These are phyloP conservation scores for Atta cephalotes DNA, from an alignment of 1,140 invertebrate species.

Conservation along the genomic window DNA sequence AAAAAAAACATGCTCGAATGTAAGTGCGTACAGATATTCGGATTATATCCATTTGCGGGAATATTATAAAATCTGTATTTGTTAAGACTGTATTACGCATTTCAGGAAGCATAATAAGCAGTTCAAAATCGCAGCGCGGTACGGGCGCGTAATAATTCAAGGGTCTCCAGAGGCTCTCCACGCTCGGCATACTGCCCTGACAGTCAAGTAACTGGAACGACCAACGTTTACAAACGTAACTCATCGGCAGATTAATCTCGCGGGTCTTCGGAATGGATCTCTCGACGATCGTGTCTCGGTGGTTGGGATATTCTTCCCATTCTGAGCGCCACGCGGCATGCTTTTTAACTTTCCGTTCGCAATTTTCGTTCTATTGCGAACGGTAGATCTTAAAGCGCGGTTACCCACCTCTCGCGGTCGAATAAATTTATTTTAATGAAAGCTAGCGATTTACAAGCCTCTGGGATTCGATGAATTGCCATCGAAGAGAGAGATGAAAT, in stretches of 20 bases:
- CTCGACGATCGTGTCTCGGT: conserved; percentile 55
- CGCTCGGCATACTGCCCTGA: conserved; percentile 69
- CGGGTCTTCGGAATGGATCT: conserved; percentile 57
- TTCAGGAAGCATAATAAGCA: conserved; percentile 57
- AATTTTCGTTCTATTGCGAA: conserved; percentile 40
- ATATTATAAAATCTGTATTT: conserved; percentile 20
- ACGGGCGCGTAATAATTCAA: conserved; percentile 60
- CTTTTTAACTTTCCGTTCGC: conserved; percentile 50
- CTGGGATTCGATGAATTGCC: conserved; percentile 52
- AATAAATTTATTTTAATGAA: conserved; percentile 64
- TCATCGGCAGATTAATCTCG: conserved; percentile 64
- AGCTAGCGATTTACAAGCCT: conserved; percentile 39
- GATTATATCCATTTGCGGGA: background rate
- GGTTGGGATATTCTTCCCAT: conserved; percentile 41
- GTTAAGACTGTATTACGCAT: conserved; percentile 30
- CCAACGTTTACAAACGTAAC: conserved; percentile 74
- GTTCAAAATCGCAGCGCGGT: conserved; percentile 47
- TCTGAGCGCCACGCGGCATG: conserved; percentile 3
- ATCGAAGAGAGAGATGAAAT: background rate
- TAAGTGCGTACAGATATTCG: background rate
- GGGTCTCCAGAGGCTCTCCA: conserved; percentile 54
- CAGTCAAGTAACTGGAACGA: conserved; percentile 83
- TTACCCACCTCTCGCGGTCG: conserved; percentile 24
- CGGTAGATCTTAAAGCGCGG: conserved; percentile 31
- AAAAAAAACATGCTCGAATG: background rate